Base-by-base conservation (phyloP, 2,888 invertebrate genomes). In the Acleris emargana region DNA sequence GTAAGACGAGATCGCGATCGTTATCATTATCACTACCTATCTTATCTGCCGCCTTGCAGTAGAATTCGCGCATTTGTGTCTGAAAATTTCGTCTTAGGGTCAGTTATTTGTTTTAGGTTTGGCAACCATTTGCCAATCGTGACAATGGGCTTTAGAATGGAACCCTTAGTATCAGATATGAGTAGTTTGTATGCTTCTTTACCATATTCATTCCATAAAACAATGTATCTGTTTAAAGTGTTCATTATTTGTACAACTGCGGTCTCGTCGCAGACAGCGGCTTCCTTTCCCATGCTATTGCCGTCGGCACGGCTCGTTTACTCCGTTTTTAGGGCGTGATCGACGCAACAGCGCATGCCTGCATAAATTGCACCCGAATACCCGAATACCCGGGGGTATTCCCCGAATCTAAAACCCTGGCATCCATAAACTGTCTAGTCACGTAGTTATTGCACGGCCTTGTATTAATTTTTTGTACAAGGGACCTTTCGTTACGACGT, bases 311-410 rank as follows among this genome's bases (percentile, higher is more conserved):
- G 84, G 79, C 83, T 89, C 83, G 88, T 89, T 91, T 88, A 78
- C 80, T 81, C 74, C 73, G 86, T 89, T 89, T 89, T 89, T 87
- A 87, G 88, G 89, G 91, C 90, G 90, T 89, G 89, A 89, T 87
- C 84, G 83, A 79, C 81, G 81, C 85, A 84, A 86, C 87, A 75
- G 87, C 89, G 88, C 89, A 88, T 89, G 89, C 83, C 82, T 88
- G 87, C 86, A 87, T 88, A 84, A 86, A 86, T 86, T 89, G 85
- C 88, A 84, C 75, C 79, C 76, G 78, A 82, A 84, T 76, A 79
- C 59, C 73, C 73, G 74, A 76, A 75, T n/a, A n/a, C n/a, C n/a
- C n/a, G n/a, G n/a, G n/a, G n/a, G n/a, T n/a, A n/a, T n/a, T n/a
- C 78, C 79, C 77, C 75, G 72, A 74, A 74, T 28, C 53, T 71